Base-by-base conservation (phyloP, 2,797 vertebrate species). In the Sebastes wilsoni region DNA sequence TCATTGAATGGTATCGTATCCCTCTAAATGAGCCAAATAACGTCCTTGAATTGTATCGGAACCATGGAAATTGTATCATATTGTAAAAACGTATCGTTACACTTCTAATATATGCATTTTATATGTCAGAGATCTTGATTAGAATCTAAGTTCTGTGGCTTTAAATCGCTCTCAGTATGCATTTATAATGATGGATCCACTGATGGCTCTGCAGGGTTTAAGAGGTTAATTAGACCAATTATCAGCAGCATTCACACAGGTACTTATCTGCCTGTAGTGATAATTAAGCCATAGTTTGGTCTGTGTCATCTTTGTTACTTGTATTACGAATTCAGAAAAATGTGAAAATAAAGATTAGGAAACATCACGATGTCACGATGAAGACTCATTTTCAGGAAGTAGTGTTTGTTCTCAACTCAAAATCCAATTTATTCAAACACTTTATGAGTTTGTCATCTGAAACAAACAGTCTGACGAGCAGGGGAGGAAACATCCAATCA, bases 211-310 rank as follows among this genome's bases (percentile, higher is more conserved):
- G 80, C 20, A 34, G 76, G 56, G 70, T 9, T 42, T 16, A 6
- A 72, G 30, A 78, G 34, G 56, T 83, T 32, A 86, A 89, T 75
- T 61, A 55, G 14, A 27, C 60, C 69, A 73, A 84, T 81, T 79
- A 85, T 72, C 66, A 59, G 25, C 3, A 66, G 66, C 59, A 81
- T 66, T 83, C 34, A 67, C 22, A 38, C n/a, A 11, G 58, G 67
- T 66, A 36, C 64, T 71, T 54, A 66, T 42, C 34, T n/a, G 5
- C 22, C 69, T 59, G 25, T 30, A 20, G 12, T 64, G 18, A 72
- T 23, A 6, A 27, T 38, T 16, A 25, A 36, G 25, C 2, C 54
- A 55, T 1, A 25, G 23, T 7, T 61, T 59, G 30, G 5, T 75
- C 22, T 28, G 32, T 32, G 46, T 52, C 32, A 52, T 56, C 38